Conservation (phyloP, 2,888 invertebrate species). For the Cheilosia vernalis region DNA sequence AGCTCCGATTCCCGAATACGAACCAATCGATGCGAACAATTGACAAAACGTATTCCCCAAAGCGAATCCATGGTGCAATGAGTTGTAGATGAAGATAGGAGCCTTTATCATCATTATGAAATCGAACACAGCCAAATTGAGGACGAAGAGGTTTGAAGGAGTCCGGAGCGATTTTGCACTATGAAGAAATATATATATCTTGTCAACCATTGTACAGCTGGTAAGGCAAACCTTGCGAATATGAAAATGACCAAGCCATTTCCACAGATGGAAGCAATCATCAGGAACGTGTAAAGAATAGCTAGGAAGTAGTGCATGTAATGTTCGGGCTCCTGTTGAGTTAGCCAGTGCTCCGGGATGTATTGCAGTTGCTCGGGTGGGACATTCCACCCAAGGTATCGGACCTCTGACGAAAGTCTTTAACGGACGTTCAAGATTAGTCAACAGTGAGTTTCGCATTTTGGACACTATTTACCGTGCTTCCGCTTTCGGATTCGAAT, state of each 20-base stretch:
- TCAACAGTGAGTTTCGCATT: neutral
- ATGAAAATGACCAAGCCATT: conserved; percentile 92
- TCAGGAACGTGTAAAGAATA: conserved; percentile 89
- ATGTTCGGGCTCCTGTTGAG: conserved; percentile 90
- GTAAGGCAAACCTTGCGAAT: conserved; percentile 76
- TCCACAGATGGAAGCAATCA: conserved; percentile 89
- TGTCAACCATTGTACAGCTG: neutral
- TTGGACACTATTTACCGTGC: conserved; percentile 53
- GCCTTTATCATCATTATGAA: conserved; percentile 94
- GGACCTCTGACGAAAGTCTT: conserved; percentile 79
- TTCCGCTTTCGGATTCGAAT: conserved; percentile 53
- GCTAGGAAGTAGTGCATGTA: conserved; percentile 91
- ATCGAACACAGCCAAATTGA: conserved; percentile 92
- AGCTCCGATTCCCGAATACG: conserved; percentile 91
- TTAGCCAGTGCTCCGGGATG: conserved; percentile 92
- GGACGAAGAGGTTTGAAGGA: conserved; percentile 92
- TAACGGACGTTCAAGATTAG: conserved; percentile 6
- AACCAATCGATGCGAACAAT: conserved; percentile 89
- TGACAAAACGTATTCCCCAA: conserved; percentile 89
- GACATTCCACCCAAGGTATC: conserved; percentile 89
- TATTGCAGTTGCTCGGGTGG: conserved; percentile 89
- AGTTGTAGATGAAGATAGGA: conserved; percentile 93
- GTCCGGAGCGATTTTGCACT: conserved; percentile 81
- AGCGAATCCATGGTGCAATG: conserved; percentile 90
- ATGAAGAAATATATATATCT: neutral